Conservation (phyloP, 2,113 vertebrate species). For the Silurus asotus region DNA sequence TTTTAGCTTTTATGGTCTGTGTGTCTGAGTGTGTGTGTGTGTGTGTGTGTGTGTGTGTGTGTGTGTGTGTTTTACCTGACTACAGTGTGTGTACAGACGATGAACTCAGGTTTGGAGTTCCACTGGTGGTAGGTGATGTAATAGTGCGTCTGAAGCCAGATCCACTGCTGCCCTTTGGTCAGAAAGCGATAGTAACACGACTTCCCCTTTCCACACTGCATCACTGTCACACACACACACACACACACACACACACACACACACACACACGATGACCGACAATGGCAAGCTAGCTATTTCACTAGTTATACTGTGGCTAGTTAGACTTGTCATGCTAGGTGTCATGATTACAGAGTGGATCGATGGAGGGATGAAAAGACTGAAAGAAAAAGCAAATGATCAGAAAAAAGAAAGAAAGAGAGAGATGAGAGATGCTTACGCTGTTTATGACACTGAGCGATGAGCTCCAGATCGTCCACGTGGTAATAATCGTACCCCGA, state of each 20-base stretch:
- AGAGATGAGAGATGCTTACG: conserved; percentile 65
- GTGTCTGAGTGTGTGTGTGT: background rate
- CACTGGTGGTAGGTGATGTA: conserved; percentile 91
- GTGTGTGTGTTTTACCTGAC: conserved; percentile 72
- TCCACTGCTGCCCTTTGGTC: conserved; percentile 88
- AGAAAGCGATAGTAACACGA: conserved; percentile 88
- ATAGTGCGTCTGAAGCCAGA: conserved; percentile 86
- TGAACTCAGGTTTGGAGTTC: conserved; percentile 89
- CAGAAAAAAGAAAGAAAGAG: background rate
- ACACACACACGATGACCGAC: conserved; percentile 49
- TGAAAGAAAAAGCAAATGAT: background rate
- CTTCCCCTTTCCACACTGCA: conserved; percentile 88
- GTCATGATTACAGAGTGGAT: background rate
- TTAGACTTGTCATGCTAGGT: background rate
- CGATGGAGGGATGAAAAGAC: background rate
- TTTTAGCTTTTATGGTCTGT: background rate
- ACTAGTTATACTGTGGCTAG: background rate
- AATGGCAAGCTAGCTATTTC: background rate
- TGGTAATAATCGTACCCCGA: conserved; percentile 91
- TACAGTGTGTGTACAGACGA: conserved; percentile 85
- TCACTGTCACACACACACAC: conserved; percentile 68
- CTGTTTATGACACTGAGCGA: conserved; percentile 87
- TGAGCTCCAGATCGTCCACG: conserved; percentile 85
- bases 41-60: conserved; percentile 18
- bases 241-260: conserved; percentile 13